Percentiles rank a stretch among this genome's conserved stretches.
Evolutionary conservation across 2,797 vertebrate species (phyloP).

Genomic region (Pangasius mekongensis): DNA sequence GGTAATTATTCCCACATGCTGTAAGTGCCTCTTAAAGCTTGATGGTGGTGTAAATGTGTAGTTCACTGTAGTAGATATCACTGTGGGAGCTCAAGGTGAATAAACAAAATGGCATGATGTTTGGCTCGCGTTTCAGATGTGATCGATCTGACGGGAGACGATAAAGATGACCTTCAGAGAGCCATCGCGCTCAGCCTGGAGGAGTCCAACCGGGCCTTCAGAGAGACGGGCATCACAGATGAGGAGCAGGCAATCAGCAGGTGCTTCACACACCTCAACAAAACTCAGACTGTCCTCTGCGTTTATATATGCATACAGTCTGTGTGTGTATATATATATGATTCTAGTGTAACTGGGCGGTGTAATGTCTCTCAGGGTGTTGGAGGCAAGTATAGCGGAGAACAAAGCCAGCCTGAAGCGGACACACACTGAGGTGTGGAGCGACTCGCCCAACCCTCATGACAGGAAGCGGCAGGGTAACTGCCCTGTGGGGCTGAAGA

Average conservation of each 20-base stretch:
- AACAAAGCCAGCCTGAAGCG: slow-evolving; percentile 96
- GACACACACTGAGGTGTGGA: slow-evolving; percentile 94
- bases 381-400: slow-evolving; percentile 98
- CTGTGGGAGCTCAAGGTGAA: background rate
- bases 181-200: slow-evolving; percentile 98
- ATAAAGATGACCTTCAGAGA: slow-evolving; percentile 99
- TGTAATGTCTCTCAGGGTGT: slow-evolving; percentile 76
- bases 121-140: slow-evolving; percentile 81
- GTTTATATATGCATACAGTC: too few relatives aligned
- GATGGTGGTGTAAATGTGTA: background rate
- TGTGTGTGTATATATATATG: too few relatives aligned
- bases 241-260: slow-evolving; percentile 99
- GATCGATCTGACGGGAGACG: slow-evolving; percentile 97
- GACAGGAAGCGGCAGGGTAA: slow-evolving; percentile 92
- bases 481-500: slow-evolving; percentile 95
- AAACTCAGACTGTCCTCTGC: background rate
- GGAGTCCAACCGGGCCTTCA: slow-evolving; percentile 94
- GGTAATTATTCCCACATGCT: background rate
- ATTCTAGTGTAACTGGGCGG: background rate
- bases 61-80: background rate
- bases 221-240: slow-evolving; percentile 98
- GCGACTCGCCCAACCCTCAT: slow-evolving; percentile 94
- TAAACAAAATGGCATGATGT: background rate
- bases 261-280: slow-evolving; percentile 65
- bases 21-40: background rate